Evolutionary conservation across 2,888 invertebrate species (phyloP).

Genomic region (Chorisops tibialis): DNA sequence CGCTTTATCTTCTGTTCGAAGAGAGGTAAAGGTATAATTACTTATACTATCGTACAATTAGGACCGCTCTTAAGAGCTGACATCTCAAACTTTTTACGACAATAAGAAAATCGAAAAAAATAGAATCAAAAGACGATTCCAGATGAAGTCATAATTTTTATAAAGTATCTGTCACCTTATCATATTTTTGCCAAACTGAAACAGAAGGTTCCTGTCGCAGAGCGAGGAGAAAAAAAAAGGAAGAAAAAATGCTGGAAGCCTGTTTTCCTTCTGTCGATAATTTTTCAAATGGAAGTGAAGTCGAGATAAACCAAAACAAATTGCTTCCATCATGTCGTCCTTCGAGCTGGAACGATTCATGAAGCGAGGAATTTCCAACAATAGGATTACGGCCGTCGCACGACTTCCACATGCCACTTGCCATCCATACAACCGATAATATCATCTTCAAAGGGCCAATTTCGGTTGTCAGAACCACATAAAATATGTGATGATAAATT

Average conservation of each 20-base stretch:
- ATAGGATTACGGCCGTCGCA: neutral
- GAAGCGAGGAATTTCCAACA: no score
- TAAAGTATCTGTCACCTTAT: neutral
- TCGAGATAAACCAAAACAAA: no score
- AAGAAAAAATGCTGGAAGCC: no score
- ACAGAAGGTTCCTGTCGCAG: neutral
- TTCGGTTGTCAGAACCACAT: neutral
- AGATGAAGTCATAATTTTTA: slow-evolving; percentile 1
- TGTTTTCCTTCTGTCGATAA: no score
- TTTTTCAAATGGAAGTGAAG: no score
- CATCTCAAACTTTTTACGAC: neutral
- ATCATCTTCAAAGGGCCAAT: neutral
- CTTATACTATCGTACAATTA: no score
- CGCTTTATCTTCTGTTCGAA: no score
- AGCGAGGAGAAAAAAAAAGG: no score
- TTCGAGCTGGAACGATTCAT: no score
- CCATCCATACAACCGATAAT: neutral
- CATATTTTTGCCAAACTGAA: neutral
- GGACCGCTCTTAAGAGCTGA: no score
- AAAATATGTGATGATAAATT: neutral
- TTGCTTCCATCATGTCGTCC: no score
- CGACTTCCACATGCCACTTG: neutral
- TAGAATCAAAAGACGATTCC: neutral
- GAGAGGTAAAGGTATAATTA: no score
- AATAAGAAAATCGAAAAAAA: neutral